These are phyloP conservation scores for Euwallacea fornicatus DNA, from an alignment of 1,140 invertebrate species.

Conservation along the genomic window DNA sequence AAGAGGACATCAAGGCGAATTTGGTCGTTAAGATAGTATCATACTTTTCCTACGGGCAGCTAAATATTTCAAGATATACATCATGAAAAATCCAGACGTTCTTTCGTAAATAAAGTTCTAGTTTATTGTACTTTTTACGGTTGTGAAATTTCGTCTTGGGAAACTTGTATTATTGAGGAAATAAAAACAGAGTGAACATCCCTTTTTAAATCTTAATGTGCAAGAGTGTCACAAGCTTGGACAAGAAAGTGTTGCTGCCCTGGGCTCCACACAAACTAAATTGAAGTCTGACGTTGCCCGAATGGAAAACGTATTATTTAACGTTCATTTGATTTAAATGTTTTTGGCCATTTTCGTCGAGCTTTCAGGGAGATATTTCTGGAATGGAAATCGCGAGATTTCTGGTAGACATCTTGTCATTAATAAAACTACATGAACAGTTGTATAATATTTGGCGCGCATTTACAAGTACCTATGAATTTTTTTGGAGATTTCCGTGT, in stretches of 20 bases:
- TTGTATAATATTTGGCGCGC: no score
- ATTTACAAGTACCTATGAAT: no score
- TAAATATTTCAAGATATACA: conserved; percentile 13
- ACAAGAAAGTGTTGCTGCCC: conserved; percentile 18
- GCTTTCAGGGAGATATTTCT: no score
- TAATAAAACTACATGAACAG: no score
- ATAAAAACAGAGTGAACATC: conserved; percentile 25
- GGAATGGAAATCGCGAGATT: no score
- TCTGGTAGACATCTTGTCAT: no score
- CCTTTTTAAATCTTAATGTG: conserved; percentile 23
- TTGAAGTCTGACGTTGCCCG: conserved; percentile 11
- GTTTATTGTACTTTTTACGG: conserved; percentile 25
- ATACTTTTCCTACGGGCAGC: neutral
- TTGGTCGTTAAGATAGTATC: neutral
- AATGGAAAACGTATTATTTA: conserved; percentile 12
- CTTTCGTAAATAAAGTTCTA: conserved; percentile 18
- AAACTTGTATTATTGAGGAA: conserved; percentile 24
- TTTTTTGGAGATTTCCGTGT: no score
- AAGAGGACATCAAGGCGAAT: neutral
- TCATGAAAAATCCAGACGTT: conserved; percentile 19
- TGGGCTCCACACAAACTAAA: conserved; percentile 12
- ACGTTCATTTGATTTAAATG: conserved; percentile 19
- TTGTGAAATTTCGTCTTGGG: conserved; percentile 17
- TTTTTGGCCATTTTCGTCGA: neutral
- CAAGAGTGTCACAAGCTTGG: neutral